phyloP scores from a whole-genome alignment of 1,140 invertebrate genomes.

The Bicyclus anynana region DNA sequence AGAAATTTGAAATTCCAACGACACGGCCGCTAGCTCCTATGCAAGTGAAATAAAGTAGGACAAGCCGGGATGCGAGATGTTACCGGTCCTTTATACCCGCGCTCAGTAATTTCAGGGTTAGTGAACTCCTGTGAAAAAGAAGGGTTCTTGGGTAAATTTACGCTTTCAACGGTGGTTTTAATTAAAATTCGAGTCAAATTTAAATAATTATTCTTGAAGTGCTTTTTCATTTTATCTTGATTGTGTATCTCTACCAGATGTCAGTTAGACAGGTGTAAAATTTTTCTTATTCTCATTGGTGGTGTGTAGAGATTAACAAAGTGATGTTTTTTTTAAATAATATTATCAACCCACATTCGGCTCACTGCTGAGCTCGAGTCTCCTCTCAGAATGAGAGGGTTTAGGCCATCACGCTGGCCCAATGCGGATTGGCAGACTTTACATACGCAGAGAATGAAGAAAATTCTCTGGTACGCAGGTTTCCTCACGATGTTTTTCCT shows the following conservation, averaged over 20 bases:
- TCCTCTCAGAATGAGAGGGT: too few species aligned
- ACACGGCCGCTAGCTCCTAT: not conserved
- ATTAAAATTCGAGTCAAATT: not conserved
- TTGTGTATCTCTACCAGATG: not conserved
- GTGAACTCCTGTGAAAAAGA: conserved; percentile 23
- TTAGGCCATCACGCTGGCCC: too few species aligned
- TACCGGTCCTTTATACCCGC: conserved; percentile 19
- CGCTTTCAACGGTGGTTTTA: not conserved
- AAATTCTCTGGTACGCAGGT: too few species aligned
- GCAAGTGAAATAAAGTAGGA: conserved; percentile 19
- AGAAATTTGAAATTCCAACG: conserved; percentile 18
- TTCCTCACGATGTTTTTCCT: too few species aligned
- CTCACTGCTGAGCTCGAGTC: too few species aligned
- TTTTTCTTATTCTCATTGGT: too few species aligned
- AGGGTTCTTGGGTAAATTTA: conserved; percentile 5
- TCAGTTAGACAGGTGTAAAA: too few species aligned
- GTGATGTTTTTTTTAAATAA: too few species aligned
- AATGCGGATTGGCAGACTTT: too few species aligned
- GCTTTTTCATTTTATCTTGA: not conserved
- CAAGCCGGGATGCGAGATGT: conserved; percentile 20
- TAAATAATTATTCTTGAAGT: not conserved
- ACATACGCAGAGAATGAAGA: too few species aligned
- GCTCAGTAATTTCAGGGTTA: conserved; percentile 22
- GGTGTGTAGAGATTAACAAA: too few species aligned
- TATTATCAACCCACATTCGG: too few species aligned